Conservation (phyloP, 2,888 invertebrate species). For the Penaeus monodon region DNA sequence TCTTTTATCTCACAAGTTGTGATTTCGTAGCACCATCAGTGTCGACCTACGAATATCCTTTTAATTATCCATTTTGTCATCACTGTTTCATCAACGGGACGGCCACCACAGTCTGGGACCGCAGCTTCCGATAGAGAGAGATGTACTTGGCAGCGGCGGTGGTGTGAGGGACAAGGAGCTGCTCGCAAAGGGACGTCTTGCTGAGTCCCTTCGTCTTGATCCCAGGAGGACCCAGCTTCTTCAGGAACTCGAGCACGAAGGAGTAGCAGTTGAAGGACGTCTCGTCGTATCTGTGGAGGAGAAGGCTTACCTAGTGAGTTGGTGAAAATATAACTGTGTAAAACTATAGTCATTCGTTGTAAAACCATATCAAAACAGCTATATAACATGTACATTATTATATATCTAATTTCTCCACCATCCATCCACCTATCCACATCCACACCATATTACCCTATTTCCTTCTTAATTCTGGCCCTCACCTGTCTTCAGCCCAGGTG, state of each 20-base stretch:
- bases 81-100: not conserved
- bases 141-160: constrained; percentile 88
- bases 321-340: too few relatives aligned
- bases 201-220: constrained; percentile 79
- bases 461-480: not conserved
- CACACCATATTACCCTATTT: not conserved
- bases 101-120: constrained; percentile 22
- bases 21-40: too few relatives aligned
- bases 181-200: constrained; percentile 82
- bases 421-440: not conserved
- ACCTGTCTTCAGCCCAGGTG: constrained; percentile 56
- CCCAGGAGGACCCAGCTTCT: constrained; percentile 79
- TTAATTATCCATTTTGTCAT: not conserved
- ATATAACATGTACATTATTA: not conserved
- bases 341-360: too few relatives aligned
- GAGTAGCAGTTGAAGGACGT: constrained; percentile 86
- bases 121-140: constrained; percentile 79
- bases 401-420: too few relatives aligned
- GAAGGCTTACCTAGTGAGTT: too few relatives aligned
- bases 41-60: not conserved
- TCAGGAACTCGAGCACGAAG: constrained; percentile 85
- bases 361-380: not conserved
- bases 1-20: too few relatives aligned
- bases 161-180: constrained; percentile 85
- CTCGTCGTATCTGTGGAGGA: constrained; percentile 76